phyloP scores from a whole-genome alignment of 2,888 invertebrate genomes.

The Drepanosiphum platanoidis region DNA sequence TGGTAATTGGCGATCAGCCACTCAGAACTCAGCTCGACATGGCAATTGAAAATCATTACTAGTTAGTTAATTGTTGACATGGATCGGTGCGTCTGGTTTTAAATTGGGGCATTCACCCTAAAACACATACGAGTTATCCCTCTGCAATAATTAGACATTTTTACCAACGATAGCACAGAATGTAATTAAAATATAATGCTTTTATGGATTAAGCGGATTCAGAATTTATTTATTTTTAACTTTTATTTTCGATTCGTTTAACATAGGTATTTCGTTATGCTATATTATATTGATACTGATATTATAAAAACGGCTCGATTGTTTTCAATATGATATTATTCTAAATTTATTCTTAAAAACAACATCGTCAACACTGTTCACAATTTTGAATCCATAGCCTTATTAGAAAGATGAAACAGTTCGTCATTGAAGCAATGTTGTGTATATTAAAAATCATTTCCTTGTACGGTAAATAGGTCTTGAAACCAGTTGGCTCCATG shows the following conservation, averaged over 20 bases:
- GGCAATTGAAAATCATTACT: slow-evolving; percentile 41
- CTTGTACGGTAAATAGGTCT: slow-evolving; percentile 62
- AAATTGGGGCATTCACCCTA: slow-evolving; percentile 45
- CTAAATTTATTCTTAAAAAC: background rate
- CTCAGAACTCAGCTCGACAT: background rate
- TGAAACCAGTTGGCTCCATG: slow-evolving; percentile 50
- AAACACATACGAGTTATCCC: slow-evolving; percentile 5
- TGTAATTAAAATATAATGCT: background rate
- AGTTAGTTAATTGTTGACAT: slow-evolving; percentile 41
- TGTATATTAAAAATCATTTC: slow-evolving; percentile 55
- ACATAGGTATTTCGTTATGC: background rate
- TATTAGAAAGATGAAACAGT: slow-evolving; percentile 56
- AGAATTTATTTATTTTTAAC: background rate
- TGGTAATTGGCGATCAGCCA: slow-evolving; percentile 20
- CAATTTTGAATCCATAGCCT: background rate
- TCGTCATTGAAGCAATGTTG: slow-evolving; percentile 57
- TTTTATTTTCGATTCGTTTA: background rate
- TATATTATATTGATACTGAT: background rate
- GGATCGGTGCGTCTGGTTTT: slow-evolving; percentile 41
- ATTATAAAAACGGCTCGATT: slow-evolving; percentile 5
- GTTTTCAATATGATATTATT: background rate
- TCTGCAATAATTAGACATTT: background rate
- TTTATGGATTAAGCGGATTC: background rate
- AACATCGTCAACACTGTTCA: background rate
- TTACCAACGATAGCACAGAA: background rate